phyloP scores from a whole-genome alignment of 2,888 invertebrate species.

The Anthophora plumipes region DNA sequence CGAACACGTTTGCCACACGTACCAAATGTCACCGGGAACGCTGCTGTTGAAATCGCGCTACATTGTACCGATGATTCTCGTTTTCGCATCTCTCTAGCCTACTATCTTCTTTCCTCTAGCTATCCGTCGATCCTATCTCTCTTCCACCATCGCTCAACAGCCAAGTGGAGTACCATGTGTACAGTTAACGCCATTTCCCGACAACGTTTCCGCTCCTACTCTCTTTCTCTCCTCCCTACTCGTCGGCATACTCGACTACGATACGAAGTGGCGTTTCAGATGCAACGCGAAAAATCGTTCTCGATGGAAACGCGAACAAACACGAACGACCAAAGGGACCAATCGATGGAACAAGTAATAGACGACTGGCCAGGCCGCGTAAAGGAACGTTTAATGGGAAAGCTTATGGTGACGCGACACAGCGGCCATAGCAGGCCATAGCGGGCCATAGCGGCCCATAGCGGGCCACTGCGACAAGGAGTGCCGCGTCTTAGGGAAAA shows the following conservation, averaged over 20 bases:
- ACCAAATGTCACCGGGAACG: constrained; percentile 72
- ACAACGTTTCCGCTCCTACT: constrained; percentile 34
- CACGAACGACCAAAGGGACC: not conserved
- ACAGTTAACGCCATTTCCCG: constrained; percentile 67
- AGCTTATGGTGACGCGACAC: constrained; percentile 3
- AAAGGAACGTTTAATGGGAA: not conserved
- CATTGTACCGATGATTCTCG: constrained; percentile 64
- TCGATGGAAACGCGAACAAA: not conserved
- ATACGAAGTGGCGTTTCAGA: not conserved
- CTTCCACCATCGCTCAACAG: constrained; percentile 18
- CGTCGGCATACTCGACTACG: not conserved
- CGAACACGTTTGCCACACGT: constrained; percentile 69
- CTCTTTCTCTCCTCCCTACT: not conserved
- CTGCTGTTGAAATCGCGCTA: constrained; percentile 66
- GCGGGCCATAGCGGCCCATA: not conserved
- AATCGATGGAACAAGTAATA: not conserved
- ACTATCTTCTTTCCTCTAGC: not conserved
- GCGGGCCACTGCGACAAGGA: constrained; percentile 9
- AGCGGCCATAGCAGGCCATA: too few species aligned
- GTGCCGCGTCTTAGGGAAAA: constrained; percentile 52
- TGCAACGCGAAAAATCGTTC: constrained; percentile 29
- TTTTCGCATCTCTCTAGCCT: constrained; percentile 7
- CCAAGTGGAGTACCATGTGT: constrained; percentile 66
- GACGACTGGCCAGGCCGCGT: not conserved
- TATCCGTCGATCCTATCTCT: not conserved